These are phyloP conservation scores for Operophtera brumata DNA, from an alignment of 2,888 invertebrate genomes.

Conservation along the genomic window DNA sequence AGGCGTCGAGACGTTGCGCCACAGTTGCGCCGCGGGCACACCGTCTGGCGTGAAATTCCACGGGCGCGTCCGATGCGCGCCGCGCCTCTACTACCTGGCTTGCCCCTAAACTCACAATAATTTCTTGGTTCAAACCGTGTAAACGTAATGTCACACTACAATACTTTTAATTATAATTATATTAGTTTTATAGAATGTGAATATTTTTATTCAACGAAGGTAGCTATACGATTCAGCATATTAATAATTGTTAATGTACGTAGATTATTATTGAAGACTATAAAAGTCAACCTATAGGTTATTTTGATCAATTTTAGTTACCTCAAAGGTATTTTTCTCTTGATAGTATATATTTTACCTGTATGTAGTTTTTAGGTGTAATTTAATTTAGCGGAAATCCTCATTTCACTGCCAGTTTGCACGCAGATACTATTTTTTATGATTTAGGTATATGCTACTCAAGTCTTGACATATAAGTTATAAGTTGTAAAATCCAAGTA, in stretches of 20 bases:
- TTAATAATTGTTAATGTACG: neutral
- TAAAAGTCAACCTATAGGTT: conserved; percentile 5
- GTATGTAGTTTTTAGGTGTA: neutral
- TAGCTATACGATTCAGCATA: neutral
- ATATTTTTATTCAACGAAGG: conserved; percentile 21
- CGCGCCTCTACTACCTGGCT: no score
- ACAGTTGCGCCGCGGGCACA: no score
- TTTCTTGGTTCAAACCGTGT: no score
- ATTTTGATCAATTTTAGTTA: conserved; percentile 27
- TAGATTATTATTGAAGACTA: no score
- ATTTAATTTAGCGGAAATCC: neutral
- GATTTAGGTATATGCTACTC: neutral
- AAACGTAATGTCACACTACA: no score
- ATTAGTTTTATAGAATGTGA: conserved; percentile 2
- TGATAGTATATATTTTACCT: neutral
- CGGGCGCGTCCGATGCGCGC: no score
- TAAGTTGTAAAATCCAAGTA: no score
- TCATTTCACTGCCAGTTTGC: conserved; percentile 7
- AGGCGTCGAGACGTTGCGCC: no score
- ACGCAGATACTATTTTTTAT: neutral
- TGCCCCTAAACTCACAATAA: no score
- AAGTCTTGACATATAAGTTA: no score
- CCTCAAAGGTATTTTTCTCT: conserved; percentile 14
- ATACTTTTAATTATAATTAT: neutral
- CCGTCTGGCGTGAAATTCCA: no score